phyloP scores from a whole-genome alignment of 2,797 vertebrate genomes.

The Chanos chanos region DNA sequence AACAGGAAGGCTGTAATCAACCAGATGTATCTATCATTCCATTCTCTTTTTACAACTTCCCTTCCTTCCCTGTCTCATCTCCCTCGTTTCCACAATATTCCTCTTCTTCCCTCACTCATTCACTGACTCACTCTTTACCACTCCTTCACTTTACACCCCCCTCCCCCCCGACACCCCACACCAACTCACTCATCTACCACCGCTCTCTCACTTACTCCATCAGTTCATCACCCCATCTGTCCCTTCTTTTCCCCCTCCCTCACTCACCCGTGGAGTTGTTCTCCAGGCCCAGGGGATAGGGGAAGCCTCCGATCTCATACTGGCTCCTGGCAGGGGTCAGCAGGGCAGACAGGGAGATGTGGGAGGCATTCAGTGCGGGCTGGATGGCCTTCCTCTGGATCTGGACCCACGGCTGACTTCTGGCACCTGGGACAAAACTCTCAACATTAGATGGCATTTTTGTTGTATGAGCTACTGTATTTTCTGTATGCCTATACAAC shows the following conservation, averaged over 20 bases:
- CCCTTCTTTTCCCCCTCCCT: neutral
- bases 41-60: too few species aligned
- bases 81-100: too few species aligned
- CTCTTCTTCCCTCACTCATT: too few species aligned
- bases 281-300: conserved; percentile 76
- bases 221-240: neutral
- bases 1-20: too few species aligned
- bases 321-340: conserved; percentile 75
- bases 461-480: too few species aligned
- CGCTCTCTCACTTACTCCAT: neutral
- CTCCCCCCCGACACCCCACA: too few species aligned
- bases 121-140: too few species aligned
- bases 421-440: conserved; percentile 64
- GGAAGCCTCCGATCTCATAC: conserved; percentile 74
- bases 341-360: conserved; percentile 73
- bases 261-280: conserved; percentile 67
- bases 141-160: too few species aligned
- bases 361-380: conserved; percentile 71
- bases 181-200: neutral
- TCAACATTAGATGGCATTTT: neutral
- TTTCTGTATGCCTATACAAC: too few species aligned
- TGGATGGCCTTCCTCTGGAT: conserved; percentile 74
- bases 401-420: conserved; percentile 79
- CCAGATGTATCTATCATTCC: too few species aligned
- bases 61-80: too few species aligned